Evolutionary conservation across 2,888 invertebrate genomes (phyloP).

Genomic region (Esperia sulphurella): DNA sequence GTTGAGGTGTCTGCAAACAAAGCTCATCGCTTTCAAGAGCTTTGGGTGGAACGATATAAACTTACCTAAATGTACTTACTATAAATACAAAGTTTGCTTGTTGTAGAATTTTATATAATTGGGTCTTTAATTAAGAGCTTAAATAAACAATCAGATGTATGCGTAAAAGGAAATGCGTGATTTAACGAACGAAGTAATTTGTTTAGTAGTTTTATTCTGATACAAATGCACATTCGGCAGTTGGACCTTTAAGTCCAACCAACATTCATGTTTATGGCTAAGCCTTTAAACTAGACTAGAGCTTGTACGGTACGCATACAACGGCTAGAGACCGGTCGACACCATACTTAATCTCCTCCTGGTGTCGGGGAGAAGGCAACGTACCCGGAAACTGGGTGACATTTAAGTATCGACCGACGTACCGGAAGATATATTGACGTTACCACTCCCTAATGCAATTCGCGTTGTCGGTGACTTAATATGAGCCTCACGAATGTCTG

Average conservation of each 20-base stretch:
- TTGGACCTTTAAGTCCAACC: too few species aligned
- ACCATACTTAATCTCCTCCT: constrained; percentile 39
- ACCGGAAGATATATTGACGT: constrained; percentile 37
- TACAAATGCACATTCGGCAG: too few species aligned
- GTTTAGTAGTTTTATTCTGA: too few species aligned
- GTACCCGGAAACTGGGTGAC: constrained; percentile 57
- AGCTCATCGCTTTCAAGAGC: constrained; percentile 22
- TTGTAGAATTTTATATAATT: too few species aligned
- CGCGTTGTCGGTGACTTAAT: constrained; percentile 7
- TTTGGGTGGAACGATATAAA: constrained; percentile 8
- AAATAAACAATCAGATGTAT: too few species aligned
- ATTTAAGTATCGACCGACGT: constrained; percentile 54
- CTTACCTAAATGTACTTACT: too few species aligned
- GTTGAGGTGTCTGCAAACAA: constrained; percentile 28
- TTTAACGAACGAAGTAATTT: too few species aligned
- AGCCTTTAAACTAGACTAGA: constrained; percentile 21
- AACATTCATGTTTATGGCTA: not conserved
- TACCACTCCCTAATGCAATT: constrained; percentile 27
- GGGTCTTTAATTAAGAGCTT: too few species aligned
- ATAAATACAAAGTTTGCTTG: too few species aligned
- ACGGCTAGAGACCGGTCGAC: constrained; percentile 31
- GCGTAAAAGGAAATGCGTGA: too few species aligned
- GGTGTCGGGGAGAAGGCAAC: constrained; percentile 22
- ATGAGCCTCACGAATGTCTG: constrained; percentile 1
- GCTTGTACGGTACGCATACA: constrained; percentile 25